Evolutionary conservation across 2,113 vertebrate species (phyloP).

Genomic region (Xyliphius kryptos): DNA sequence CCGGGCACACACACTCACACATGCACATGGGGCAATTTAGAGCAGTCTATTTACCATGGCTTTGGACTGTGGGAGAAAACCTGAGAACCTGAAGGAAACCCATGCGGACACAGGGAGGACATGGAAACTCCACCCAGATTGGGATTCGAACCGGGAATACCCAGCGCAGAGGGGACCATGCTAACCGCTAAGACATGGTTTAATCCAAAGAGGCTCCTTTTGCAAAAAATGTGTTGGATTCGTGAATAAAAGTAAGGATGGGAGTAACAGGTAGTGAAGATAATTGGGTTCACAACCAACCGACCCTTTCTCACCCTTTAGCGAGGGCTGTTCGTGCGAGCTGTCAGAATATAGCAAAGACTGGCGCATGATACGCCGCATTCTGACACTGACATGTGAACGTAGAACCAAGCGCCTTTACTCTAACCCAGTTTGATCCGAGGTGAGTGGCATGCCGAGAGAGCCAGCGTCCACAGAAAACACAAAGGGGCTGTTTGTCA

Average conservation of each 20-base stretch:
- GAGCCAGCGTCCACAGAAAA: conserved; percentile 29
- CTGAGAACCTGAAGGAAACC: no score
- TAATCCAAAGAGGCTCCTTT: no score
- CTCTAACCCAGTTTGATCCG: conserved; percentile 18
- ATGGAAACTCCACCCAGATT: no score
- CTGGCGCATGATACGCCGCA: conserved; percentile 1
- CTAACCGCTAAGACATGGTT: no score
- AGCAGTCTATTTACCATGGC: no score
- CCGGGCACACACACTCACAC: no score
- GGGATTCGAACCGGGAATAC: no score
- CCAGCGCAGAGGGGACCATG: no score
- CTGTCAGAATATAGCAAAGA: conserved; percentile 21
- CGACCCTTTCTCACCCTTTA: not conserved
- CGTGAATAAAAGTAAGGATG: not conserved
- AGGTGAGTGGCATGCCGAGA: conserved; percentile 22
- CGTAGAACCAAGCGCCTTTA: conserved; percentile 8
- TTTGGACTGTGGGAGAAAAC: no score
- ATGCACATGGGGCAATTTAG: no score
- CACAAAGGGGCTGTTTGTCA: conserved; percentile 23
- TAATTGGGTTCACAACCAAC: conserved; percentile 5
- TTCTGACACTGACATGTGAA: conserved; percentile 19
- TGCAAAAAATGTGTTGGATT: not conserved
- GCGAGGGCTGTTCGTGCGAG: conserved; percentile 12
- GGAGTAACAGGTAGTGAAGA: not conserved
- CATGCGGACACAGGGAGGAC: no score